Evolutionary conservation across 2,797 vertebrate species (phyloP), one percentile per base, ranked within the genome.

Genomic region (Erithacus rubecula): DNA sequence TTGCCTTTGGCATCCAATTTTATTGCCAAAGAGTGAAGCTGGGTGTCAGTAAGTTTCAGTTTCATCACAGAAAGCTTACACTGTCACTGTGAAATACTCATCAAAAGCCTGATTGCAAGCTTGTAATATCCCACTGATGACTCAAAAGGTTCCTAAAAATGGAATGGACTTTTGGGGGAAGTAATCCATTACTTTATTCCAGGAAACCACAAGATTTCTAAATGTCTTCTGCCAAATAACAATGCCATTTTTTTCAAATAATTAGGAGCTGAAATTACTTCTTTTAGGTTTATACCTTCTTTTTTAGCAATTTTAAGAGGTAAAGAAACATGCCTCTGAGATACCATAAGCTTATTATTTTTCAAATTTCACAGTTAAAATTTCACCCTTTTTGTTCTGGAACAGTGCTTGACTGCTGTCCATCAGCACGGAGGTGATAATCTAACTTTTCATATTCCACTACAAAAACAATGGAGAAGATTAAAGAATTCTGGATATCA

Each of bases 41-140:
- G 83, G 37, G 67, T 49, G n/a, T 68, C 93, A 82, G 52, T 87
- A 81, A 94, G 85, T 94, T 91, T 83, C 11, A 1, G 70, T 75
- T 95, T 90, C 94, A 89, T 92, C 89, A 93, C 52, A 90, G 94
- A 82, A 47, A 69, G 74, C 59, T 96, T 92, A 94, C 41, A 80
- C 72, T 93, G 94, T 71, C 96, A 91, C 64, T 86, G 87, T 85
- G 93, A 97, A 96, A 97, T 87, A 77, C 90, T 88, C 82, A 95
- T 72, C 72, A 84, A 70, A 77, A 95, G 83, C 52, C 74, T 80
- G 24, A 85, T 4, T 79, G 76, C 59, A 89, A 91, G 63, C 72
- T 83, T 14, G 6, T 62, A 88, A 83, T 70, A 92, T 41, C 21
- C 11, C 69, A 62, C 43, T 56, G 84, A 83, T 76, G 72, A 65